Base-by-base conservation (phyloP, 2,113 vertebrate species). In the crab-eating macaque (Macaca fascicularis) region DNA sequence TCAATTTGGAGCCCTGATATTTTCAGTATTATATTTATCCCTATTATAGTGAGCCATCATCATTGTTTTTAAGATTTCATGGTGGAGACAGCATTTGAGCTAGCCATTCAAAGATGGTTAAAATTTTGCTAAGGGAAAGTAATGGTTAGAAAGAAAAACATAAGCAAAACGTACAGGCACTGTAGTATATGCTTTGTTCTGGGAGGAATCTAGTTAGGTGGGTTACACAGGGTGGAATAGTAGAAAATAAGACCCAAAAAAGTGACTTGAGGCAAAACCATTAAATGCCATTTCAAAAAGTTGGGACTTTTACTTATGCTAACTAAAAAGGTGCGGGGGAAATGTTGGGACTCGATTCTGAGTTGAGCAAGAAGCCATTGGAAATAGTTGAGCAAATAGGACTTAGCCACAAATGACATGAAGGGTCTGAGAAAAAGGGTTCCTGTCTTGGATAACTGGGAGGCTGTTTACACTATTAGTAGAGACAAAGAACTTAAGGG, bases 91-190 rank as follows among this genome's bases (percentile, higher is more conserved):
- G 55, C 55, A 84, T 79, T 93, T 92, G 69, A 90, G 20, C 22
- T 80, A 92, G 38, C 52, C 59, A 55, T 27, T 87, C 69, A 92
- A 97, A 96, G 57, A 82, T 90, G 32, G 35, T 95, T 88, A 92
- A 82, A 93, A 88, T 59, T 69, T 83, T 95, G 78, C 61, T 64
- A 87, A 43, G n/a, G 48, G 23, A 91, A 92, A 32, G 25, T 90
- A 32, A 94, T 69, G 27, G 55, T 48, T 96, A 76, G 76, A 86
- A 97, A 94, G 35, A 85, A 85, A 69, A 80, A 32, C 38, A 75
- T 94, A 59, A 92, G n/a, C 13, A 79, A 82, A 80, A 69, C 22
- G 2, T 43, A 17, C 55, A 92, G 84, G 55, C 27, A 11, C 23
- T 78, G 2, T 90, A 45, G 23, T 67, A 14, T 84, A 38, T 74